Conservation (phyloP, 35 echinoderm and acorn worm genomes). For the Patiria miniata region DNA sequence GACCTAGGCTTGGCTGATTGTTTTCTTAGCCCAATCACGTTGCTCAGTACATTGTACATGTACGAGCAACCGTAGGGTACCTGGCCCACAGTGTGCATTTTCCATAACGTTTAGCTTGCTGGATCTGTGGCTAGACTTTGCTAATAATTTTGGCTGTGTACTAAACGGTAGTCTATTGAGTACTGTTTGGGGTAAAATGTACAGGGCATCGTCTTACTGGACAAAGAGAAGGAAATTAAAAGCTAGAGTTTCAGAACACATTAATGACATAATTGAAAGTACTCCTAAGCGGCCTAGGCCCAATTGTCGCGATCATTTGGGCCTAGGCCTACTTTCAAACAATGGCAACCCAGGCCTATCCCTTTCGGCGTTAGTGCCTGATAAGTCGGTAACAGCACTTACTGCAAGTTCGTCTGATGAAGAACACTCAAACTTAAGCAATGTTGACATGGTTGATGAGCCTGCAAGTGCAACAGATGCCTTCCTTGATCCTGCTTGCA, state of each 20-base stretch:
- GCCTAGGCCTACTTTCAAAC: too few relatives aligned
- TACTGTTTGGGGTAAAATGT: background rate
- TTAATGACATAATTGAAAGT: background rate
- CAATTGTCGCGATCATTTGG: too few relatives aligned
- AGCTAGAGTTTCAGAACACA: conserved; percentile 1
- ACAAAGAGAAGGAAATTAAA: conserved; percentile 8
- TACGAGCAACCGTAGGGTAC: background rate
- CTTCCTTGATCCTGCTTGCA: too few relatives aligned
- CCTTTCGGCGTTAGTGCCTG: too few relatives aligned
- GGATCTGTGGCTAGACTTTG: background rate
- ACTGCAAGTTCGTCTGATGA: too few relatives aligned
- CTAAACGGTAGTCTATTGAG: background rate
- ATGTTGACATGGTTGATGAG: too few relatives aligned
- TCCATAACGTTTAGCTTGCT: background rate
- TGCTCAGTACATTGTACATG: background rate
- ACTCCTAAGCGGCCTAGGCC: too few relatives aligned
- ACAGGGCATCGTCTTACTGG: background rate
- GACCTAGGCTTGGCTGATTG: background rate
- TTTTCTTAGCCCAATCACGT: background rate
- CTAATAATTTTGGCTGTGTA: background rate
- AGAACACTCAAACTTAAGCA: too few relatives aligned
- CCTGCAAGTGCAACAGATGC: too few relatives aligned
- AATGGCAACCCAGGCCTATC: too few relatives aligned
- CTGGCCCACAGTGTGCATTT: background rate
- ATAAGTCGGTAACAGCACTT: too few relatives aligned